Percentiles rank a stretch among this genome's conserved stretches.
Conservation (phyloP, 2,113 vertebrate genomes). For the Brachyhypopomus occidentalis region DNA sequence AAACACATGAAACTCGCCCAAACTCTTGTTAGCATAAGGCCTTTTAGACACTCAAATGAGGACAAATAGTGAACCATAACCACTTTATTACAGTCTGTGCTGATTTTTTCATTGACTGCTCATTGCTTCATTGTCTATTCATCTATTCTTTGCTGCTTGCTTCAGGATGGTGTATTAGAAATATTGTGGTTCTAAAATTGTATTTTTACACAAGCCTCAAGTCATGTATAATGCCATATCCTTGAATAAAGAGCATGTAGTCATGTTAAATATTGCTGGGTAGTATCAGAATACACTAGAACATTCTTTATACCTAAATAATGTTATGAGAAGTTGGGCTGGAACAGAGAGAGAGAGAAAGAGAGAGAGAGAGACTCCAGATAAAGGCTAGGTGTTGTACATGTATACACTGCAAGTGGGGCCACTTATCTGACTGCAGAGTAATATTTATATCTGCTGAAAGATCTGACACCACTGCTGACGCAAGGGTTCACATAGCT, state of each 20-base stretch:
- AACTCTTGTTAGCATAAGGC: no score
- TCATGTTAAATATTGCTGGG: background rate
- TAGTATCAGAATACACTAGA: slow-evolving; percentile 14
- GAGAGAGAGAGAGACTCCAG: slow-evolving; percentile 36
- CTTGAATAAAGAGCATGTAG: slow-evolving; percentile 21
- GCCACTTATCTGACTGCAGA: slow-evolving; percentile 67
- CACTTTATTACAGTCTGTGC: no score
- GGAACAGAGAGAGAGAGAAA: slow-evolving; percentile 5
- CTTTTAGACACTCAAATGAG: no score
- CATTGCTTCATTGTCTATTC: no score
- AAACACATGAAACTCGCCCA: no score
- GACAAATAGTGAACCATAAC: no score
- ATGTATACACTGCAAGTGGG: slow-evolving; percentile 66
- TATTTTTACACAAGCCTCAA: slow-evolving; percentile 1
- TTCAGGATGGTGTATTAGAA: background rate
- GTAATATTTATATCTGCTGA: slow-evolving; percentile 73
- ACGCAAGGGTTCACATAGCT: slow-evolving; percentile 60
- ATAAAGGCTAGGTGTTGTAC: slow-evolving; percentile 67
- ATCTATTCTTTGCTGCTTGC: background rate
- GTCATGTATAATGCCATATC: slow-evolving; percentile 15
- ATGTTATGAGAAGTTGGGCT: slow-evolving; percentile 15
- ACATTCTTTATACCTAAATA: slow-evolving; percentile 24
- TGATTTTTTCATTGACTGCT: no score
- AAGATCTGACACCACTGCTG: slow-evolving; percentile 74
- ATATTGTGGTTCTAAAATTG: background rate